Conservation (phyloP, 30 jellyfish, hydroid and myxozoan genomes). For the Cassiopea andromeda region DNA sequence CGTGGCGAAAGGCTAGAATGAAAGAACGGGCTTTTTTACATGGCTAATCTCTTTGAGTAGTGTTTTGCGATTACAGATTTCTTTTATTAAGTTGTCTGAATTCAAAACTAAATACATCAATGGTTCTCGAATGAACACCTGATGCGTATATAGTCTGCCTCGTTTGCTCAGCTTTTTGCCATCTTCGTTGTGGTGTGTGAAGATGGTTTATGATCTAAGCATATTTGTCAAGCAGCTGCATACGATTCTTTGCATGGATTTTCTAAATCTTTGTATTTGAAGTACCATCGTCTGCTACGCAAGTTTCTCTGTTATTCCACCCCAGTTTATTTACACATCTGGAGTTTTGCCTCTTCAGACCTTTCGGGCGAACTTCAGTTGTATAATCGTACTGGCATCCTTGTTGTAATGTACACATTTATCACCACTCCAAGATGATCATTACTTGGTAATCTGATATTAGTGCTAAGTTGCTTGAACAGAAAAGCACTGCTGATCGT, state of each 20-base stretch:
- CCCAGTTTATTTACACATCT: neutral
- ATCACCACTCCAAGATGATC: too few species aligned
- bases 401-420: neutral
- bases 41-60: too few species aligned
- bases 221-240: constrained; percentile 20
- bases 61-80: too few species aligned
- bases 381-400: neutral
- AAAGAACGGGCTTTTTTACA: too few species aligned
- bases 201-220: constrained; percentile 27
- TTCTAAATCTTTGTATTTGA: neutral
- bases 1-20: too few species aligned
- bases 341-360: neutral
- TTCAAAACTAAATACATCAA: neutral
- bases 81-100: neutral
- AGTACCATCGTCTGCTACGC: neutral
- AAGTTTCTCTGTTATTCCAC: neutral
- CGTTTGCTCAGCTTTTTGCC: neutral
- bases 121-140: neutral
- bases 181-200: constrained; percentile 5
- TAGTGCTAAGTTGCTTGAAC: too few species aligned
- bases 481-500: too few species aligned
- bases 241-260: constrained; percentile 14
- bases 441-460: too few species aligned
- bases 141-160: neutral
- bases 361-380: too few species aligned